Percentiles rank a stretch among this genome's conserved stretches.
phyloP scores from a whole-genome alignment of 1,140 invertebrate species.

The Ceratoteleas bidentatus region DNA sequence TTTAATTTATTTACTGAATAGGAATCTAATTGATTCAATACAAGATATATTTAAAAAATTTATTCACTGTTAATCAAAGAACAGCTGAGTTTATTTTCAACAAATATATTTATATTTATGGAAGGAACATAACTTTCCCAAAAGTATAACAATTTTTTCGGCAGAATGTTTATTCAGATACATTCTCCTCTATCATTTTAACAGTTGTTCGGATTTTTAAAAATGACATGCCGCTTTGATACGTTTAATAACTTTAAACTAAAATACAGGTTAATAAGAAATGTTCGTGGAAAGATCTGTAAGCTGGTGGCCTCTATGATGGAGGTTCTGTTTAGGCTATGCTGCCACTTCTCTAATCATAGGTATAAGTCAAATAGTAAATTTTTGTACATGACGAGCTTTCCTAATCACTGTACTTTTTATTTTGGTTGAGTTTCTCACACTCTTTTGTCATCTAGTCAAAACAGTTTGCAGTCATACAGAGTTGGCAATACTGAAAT shows the following conservation, averaged over 20 bases:
- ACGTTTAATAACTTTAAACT: slow-evolving; percentile 77
- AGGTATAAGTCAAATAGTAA: slow-evolving; percentile 78
- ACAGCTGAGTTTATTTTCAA: neutral
- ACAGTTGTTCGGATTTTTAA: slow-evolving; percentile 60
- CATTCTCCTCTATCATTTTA: slow-evolving; percentile 54
- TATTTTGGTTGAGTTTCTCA: slow-evolving; percentile 24
- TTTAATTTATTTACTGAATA: too few relatives aligned
- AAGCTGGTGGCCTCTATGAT: slow-evolving; percentile 84
- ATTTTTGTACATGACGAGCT: slow-evolving; percentile 72
- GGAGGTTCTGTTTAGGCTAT: slow-evolving; percentile 84
- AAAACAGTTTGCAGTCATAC: slow-evolving; percentile 7
- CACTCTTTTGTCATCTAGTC: slow-evolving; percentile 12
- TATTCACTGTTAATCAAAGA: too few relatives aligned
- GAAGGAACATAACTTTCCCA: neutral
- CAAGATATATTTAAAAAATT: too few relatives aligned
- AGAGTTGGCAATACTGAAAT: slow-evolving; percentile 26
- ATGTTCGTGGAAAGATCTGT: slow-evolving; percentile 83
- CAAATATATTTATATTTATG: neutral
- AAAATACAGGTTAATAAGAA: slow-evolving; percentile 82
- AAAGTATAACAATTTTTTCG: neutral
- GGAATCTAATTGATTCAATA: too few relatives aligned
- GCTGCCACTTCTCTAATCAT: slow-evolving; percentile 84
- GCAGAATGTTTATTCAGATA: neutral
- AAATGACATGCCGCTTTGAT: slow-evolving; percentile 53
- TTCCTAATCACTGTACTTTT: slow-evolving; percentile 27